Base-by-base conservation (phyloP, 2,113 vertebrate species). In the Rhinichthys klamathensis region DNA sequence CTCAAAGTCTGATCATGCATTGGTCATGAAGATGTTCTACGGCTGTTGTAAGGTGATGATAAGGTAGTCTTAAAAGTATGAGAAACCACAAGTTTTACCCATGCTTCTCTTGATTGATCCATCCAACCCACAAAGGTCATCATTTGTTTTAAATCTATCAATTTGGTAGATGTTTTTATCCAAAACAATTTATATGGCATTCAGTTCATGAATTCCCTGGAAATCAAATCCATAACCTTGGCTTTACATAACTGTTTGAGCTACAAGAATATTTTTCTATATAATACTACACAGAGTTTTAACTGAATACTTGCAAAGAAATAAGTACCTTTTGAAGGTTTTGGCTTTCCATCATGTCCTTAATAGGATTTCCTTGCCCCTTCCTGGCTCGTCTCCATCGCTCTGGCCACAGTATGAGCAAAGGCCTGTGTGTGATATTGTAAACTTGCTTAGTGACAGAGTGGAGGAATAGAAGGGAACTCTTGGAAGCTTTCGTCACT, bases 381-480 rank as follows among this genome's bases (percentile, higher is more conserved):
- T n/a, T 21, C 35, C 69, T 72, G 67, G 18, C 35, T 73, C 5
- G 11, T 46, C 70, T 21, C 38, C 38, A 73, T 73, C 70, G 15
- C 18, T 38, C 18, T 23, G 32, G 3, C 67, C 67, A 70, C 67
- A 46, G 23, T 25, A 44, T 46, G 70, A 76, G 27, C 74, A 54
- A 11, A 32, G 16, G 27, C 18, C 75, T 78, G 21, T 38, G 30
- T 60, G 15, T 30, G 8, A 76, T 30, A 76, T 21, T 78, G 11
- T 58, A 12, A 21, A 63, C 35, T 63, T 80, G 77, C 58, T 63
- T 25, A 61, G 77, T 41, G 32, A 79, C 35, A 18, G 77, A 79
- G 21, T 25, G 46, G 18, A 83, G 80, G 16, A 69, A 82, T 32
- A 74, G 32, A 70, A 54, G 49, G 27, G 15, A 44, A 63, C 56